Percentiles rank a stretch among this genome's conserved stretches.
These are phyloP conservation scores for Agrotis exclamationis DNA, from an alignment of 2,888 invertebrate species.

Conservation along the genomic window DNA sequence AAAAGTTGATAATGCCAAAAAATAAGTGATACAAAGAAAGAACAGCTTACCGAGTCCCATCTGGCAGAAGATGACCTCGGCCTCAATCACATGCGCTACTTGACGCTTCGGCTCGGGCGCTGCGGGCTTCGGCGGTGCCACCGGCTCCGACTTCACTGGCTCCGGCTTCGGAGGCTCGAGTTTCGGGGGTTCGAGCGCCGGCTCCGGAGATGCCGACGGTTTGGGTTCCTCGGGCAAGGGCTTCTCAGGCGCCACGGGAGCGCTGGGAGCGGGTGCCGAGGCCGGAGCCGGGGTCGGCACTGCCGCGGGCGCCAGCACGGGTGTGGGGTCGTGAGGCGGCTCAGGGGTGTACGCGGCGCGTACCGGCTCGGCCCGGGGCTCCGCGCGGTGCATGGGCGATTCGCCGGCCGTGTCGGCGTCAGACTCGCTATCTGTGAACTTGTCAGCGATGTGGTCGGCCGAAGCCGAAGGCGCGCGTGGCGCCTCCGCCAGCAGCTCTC, in stretches of 20 bases:
- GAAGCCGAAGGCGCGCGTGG: conserved; percentile 81
- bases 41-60: conserved; percentile 93
- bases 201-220: conserved; percentile 51
- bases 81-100: conserved; percentile 90
- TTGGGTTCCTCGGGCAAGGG: conserved; percentile 64
- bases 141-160: conserved; percentile 61
- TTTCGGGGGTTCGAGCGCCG: conserved; percentile 55
- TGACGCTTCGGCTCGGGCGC: conserved; percentile 76
- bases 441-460: conserved; percentile 87
- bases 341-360: conserved; percentile 72
- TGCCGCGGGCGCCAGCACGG: conserved; percentile 60
- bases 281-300: conserved; percentile 52
- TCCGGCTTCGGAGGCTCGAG: conserved; percentile 66
- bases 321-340: conserved; percentile 63
- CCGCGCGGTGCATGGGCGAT: conserved; percentile 85
- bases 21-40: conserved; percentile 18
- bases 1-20: not conserved
- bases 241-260: conserved; percentile 57
- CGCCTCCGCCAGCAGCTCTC: conserved; percentile 83
- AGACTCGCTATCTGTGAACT: conserved; percentile 91
- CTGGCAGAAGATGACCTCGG: conserved; percentile 93
- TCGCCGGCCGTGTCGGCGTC: conserved; percentile 89
- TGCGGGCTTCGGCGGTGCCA: conserved; percentile 62
- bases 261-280: conserved; percentile 70
- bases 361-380: conserved; percentile 80